phyloP scores from a whole-genome alignment of 2,113 vertebrate species.

The Aramus guarauna region DNA sequence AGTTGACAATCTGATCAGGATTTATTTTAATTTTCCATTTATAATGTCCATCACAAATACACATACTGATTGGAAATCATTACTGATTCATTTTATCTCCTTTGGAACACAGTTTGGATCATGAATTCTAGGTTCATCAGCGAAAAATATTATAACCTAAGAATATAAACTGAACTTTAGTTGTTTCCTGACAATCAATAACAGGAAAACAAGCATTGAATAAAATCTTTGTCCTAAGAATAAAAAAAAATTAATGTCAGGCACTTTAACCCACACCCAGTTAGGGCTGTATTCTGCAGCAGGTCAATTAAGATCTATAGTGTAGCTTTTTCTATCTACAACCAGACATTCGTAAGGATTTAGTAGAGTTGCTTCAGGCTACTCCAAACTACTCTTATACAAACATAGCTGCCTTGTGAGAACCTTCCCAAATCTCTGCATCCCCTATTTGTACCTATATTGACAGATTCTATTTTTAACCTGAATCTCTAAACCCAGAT shows the following conservation, averaged over 20 bases:
- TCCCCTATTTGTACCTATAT: background rate
- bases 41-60: background rate
- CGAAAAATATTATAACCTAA: background rate
- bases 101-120: background rate
- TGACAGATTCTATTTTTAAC: background rate
- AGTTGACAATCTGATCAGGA: background rate
- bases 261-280: background rate
- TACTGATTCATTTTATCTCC: background rate
- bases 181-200: background rate
- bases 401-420: background rate
- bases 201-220: background rate
- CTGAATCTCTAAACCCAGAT: background rate
- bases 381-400: background rate
- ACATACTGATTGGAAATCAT: background rate
- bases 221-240: background rate
- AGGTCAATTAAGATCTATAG: background rate
- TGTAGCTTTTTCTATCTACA: background rate
- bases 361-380: background rate
- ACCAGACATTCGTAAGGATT: background rate
- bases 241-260: background rate
- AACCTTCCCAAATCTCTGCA: background rate
- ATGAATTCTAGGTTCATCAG: background rate
- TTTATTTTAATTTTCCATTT: background rate
- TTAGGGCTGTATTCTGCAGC: background rate
- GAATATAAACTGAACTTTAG: background rate